Conservation (phyloP, 2,888 invertebrate genomes). For the Lochmaea capreae region DNA sequence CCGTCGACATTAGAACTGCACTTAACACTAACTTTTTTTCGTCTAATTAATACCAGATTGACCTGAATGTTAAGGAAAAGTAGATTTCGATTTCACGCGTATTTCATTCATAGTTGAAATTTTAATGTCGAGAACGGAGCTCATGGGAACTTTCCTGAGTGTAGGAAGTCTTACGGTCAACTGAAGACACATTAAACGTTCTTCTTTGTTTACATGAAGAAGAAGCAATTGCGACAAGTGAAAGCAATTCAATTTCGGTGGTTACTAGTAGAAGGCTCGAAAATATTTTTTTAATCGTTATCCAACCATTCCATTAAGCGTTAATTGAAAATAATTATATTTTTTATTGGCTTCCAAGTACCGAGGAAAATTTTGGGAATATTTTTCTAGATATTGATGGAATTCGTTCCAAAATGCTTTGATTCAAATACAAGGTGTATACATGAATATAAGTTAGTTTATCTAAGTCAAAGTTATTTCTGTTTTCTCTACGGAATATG, state of each 20-base stretch:
- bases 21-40: slow-evolving; percentile 39
- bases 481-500: too few relatives aligned
- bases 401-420: too few relatives aligned
- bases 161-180: slow-evolving; percentile 54
- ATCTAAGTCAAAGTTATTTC: too few relatives aligned
- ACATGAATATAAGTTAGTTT: too few relatives aligned
- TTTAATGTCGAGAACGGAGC: slow-evolving; percentile 25
- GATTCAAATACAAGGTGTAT: too few relatives aligned
- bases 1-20: slow-evolving; percentile 56
- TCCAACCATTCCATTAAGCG: not conserved
- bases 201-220: slow-evolving; percentile 49
- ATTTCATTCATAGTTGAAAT: slow-evolving; percentile 28
- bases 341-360: too few relatives aligned
- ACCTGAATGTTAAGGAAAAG: slow-evolving; percentile 22
- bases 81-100: slow-evolving; percentile 29
- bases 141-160: slow-evolving; percentile 51
- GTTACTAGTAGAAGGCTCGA: not conserved
- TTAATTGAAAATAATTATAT: too few relatives aligned
- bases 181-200: slow-evolving; percentile 49
- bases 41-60: slow-evolving; percentile 19
- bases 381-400: too few relatives aligned
- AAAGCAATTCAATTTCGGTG: slow-evolving; percentile 53
- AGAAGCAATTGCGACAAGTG: slow-evolving; percentile 55
- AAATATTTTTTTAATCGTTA: slow-evolving; percentile 24
- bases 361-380: too few relatives aligned